Percentiles rank a stretch among this genome's conserved stretches.
phyloP scores from a whole-genome alignment of 2,888 invertebrate genomes.

The Eupelmus urozonus region DNA sequence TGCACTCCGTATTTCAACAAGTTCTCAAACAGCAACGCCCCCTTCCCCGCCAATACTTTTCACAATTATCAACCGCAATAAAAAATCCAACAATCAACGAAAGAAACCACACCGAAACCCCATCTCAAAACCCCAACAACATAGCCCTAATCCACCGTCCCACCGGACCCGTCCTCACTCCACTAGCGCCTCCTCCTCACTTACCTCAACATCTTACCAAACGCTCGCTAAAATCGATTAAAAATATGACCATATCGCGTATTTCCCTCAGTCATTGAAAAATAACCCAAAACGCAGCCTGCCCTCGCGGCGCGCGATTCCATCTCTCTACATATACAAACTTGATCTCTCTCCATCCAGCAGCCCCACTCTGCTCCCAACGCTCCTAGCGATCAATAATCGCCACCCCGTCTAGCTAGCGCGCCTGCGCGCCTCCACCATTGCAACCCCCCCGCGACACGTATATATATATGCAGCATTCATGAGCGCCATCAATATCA shows the following conservation, averaged over 20 bases:
- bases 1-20: no score
- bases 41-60: no score
- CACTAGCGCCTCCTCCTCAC: background rate
- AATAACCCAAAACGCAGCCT: no score
- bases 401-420: constrained; percentile 57
- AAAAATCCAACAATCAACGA: no score
- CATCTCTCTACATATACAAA: background rate
- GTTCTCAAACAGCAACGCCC: no score
- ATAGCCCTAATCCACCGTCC: no score
- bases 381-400: no score
- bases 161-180: constrained; percentile 1
- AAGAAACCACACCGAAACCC: no score
- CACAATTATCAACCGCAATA: no score
- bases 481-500: constrained; percentile 76
- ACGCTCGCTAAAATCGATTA: constrained; percentile 12
- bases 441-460: constrained; percentile 62
- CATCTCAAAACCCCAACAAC: no score
- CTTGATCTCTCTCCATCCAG: background rate
- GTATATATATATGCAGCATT: constrained; percentile 74
- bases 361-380: background rate
- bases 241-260: constrained; percentile 45
- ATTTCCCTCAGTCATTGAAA: constrained; percentile 47
- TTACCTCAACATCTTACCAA: no score
- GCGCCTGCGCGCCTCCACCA: constrained; percentile 59
- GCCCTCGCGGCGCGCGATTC: constrained; percentile 67